phyloP scores from a whole-genome alignment of 2,113 vertebrate species.

The Rhadina sibilatrix region DNA sequence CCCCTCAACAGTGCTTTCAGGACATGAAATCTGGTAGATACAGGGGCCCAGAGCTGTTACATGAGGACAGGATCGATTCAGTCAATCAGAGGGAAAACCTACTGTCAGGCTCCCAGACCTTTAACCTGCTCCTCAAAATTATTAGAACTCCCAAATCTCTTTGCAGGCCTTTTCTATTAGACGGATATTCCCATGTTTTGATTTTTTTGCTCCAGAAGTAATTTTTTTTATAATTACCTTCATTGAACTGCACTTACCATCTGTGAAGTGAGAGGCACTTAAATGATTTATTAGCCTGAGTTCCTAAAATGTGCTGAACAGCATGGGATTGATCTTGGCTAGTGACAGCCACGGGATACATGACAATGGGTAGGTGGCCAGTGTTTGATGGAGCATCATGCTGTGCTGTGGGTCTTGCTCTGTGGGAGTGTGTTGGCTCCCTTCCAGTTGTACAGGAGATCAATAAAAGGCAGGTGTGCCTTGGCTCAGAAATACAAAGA shows the following conservation, averaged over 20 bases:
- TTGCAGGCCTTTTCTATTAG: slow-evolving; percentile 73
- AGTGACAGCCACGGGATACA: slow-evolving; percentile 53
- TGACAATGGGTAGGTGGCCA: slow-evolving; percentile 33
- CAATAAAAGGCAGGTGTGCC: slow-evolving; percentile 43
- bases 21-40: slow-evolving; percentile 37
- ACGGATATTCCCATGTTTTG: slow-evolving; percentile 73
- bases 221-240: slow-evolving; percentile 81
- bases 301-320: slow-evolving; percentile 56
- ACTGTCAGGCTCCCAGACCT: slow-evolving; percentile 72
- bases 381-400: slow-evolving; percentile 41
- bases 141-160: slow-evolving; percentile 76
- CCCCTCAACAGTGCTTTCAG: neutral
- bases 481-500: slow-evolving; percentile 23
- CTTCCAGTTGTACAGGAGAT: slow-evolving; percentile 10
- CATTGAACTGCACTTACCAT: slow-evolving; percentile 76
- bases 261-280: slow-evolving; percentile 67
- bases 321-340: slow-evolving; percentile 57
- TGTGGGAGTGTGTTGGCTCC: neutral
- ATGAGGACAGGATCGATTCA: slow-evolving; percentile 69
- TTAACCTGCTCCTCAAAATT: slow-evolving; percentile 71
- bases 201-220: slow-evolving; percentile 78
- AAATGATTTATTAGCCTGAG: slow-evolving; percentile 75
- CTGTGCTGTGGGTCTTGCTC: neutral
- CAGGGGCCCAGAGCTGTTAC: neutral
- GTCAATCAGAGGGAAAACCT: slow-evolving; percentile 69